Percentiles rank a stretch among this genome's conserved stretches.
Evolutionary conservation across 2,797 vertebrate species (phyloP).

Genomic region (Clarias platycephalus): DNA sequence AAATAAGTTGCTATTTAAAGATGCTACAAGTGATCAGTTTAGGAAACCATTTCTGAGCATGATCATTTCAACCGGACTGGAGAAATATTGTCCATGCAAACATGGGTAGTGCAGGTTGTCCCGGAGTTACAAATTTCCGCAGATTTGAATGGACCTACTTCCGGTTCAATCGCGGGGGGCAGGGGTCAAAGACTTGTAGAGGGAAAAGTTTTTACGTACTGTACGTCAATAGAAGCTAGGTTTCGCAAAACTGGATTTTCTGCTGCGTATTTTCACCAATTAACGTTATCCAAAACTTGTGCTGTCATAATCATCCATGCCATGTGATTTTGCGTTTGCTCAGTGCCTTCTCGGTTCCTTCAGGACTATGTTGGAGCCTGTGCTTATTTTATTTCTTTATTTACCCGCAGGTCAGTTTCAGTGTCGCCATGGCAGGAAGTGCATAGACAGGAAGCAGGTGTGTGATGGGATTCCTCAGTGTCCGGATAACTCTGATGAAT

Average conservation of each 20-base stretch:
- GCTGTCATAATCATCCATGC: not conserved
- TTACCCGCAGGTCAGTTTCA: conserved; percentile 68
- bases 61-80: too few relatives aligned
- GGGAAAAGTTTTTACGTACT: not conserved
- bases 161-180: too few relatives aligned
- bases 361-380: not conserved
- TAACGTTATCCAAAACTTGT: not conserved
- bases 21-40: not conserved
- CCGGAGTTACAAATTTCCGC: too few relatives aligned
- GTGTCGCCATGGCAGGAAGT: conserved; percentile 64
- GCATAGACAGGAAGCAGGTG: conserved; percentile 58
- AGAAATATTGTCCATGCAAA: too few relatives aligned
- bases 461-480: conserved; percentile 73
- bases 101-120: too few relatives aligned
- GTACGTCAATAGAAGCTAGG: not conserved
- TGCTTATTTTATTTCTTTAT: not conserved
- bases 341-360: not conserved
- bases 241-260: not conserved
- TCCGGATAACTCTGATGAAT: conserved; percentile 50
- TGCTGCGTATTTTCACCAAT: not conserved
- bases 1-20: not conserved
- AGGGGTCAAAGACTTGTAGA: not conserved
- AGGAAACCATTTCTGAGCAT: not conserved
- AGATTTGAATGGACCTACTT: too few relatives aligned
- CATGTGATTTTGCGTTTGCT: not conserved